A percentile compares a stretch with the other conserved stretches of the same genome.
phyloP scores from a whole-genome alignment of 2,888 invertebrate species.

The Harpalus rufipes region DNA sequence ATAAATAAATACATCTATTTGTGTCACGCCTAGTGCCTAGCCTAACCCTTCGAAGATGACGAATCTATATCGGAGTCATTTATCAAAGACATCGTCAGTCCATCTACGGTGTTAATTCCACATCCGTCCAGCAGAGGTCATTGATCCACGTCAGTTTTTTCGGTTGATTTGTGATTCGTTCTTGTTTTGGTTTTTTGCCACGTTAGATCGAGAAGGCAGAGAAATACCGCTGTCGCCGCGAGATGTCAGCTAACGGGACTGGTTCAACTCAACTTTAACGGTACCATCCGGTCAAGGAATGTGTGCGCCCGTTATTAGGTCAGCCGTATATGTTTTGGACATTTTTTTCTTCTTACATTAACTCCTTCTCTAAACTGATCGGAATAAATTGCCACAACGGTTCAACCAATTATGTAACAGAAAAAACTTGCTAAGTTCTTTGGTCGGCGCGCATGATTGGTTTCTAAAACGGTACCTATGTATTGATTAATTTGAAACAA shows the following conservation, averaged over 20 bases:
- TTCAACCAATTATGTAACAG: slow-evolving; percentile 44
- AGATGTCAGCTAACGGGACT: slow-evolving; percentile 50
- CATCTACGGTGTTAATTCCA: slow-evolving; percentile 21
- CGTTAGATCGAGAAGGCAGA: slow-evolving; percentile 23
- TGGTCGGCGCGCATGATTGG: background rate
- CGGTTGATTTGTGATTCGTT: slow-evolving; percentile 48
- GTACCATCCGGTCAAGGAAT: slow-evolving; percentile 65
- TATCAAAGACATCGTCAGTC: slow-evolving; percentile 10
- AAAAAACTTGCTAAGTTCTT: background rate
- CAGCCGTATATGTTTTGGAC: slow-evolving; percentile 51
- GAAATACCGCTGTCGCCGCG: slow-evolving; percentile 35
- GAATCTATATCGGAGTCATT: background rate
- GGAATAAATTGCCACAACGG: slow-evolving; percentile 39
- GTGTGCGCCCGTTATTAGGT: slow-evolving; percentile 61
- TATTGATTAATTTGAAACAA: too few relatives aligned
- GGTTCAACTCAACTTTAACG: slow-evolving; percentile 55
- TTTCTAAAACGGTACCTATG: slow-evolving; percentile 10
- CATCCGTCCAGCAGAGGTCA: slow-evolving; percentile 22
- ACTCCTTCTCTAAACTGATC: slow-evolving; percentile 9
- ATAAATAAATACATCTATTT: slow-evolving; percentile 42
- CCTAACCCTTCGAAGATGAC: slow-evolving; percentile 35
- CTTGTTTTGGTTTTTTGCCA: slow-evolving; percentile 28
- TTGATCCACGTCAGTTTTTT: slow-evolving; percentile 33
- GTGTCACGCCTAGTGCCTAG: slow-evolving; percentile 48
- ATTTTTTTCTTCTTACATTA: slow-evolving; percentile 35